Base-by-base conservation (phyloP, 2,888 invertebrate species). In the Pyrochroa serraticornis region DNA sequence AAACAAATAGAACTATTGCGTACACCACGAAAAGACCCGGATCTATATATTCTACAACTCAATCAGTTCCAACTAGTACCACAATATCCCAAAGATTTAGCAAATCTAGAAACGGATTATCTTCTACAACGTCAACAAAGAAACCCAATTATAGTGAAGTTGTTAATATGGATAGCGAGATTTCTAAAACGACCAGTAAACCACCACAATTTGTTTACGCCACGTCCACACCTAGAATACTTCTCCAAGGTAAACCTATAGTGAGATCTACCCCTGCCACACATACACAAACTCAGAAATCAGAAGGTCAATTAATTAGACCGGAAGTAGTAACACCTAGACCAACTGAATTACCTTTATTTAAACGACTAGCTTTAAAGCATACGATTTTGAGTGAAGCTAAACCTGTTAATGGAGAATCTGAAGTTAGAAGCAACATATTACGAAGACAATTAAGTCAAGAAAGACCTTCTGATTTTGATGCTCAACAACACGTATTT, bases 401-500 rank as follows among this genome's bases (percentile, higher is more conserved):
- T 8, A 86, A 85, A 71, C 83, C 85, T 0, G 82, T 84, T 7
- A 81, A 82, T 39, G 85, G 85, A 71, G 79, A 81, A 61, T 70
- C 77, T 3, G 79, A 80, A 57, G 74, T 77, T 46, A 81, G 83
- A 70, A 84, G 85, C 1, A 89, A 88, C 68, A 81, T 83, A 0
- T 76, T 89, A 14, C 80, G 89, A 51, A 80, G 89, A 36, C 87
- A 90, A 68, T 75, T 89, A 32, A 78, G 82, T 44, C 84, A 83
- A 47, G 85, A 84, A n/a, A 79, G 80, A 41, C 79, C 82, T 41
- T 75, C 80, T 0, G 82, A 83, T 58, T 83, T 76, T 58, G 78
- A 81, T 65, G 70, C 77, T 0, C 73, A 78, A 52, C 81, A 86
- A 48, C 85, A 84, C 60, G 81, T 86, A 77, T 72, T 83, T 12